Percentiles rank a stretch among this genome's conserved stretches.
phyloP scores from a whole-genome alignment of 2,113 vertebrate genomes.

The Corythornis madagascariensis region DNA sequence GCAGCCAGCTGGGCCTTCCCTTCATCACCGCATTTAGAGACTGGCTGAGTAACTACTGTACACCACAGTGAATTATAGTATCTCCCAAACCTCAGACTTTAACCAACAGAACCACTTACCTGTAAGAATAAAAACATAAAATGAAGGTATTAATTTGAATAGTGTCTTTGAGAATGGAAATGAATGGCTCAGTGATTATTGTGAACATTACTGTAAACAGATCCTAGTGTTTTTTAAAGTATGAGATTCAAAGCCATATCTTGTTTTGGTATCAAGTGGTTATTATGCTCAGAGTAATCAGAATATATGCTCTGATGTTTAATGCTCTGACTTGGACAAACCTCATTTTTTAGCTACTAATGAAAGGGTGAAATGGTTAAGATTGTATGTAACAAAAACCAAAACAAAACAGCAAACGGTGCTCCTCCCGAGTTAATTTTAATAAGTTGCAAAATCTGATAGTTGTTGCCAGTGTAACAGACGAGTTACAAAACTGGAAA shows the following conservation, averaged over 20 bases:
- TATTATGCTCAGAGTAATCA: not conserved
- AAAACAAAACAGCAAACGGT: not conserved
- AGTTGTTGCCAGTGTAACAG: not conserved
- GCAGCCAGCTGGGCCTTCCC: not conserved
- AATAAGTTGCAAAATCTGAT: not conserved
- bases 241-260: not conserved
- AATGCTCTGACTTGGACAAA: not conserved
- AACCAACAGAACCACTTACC: not conserved
- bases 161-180: not conserved
- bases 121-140: not conserved
- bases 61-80: not conserved
- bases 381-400: not conserved
- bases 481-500: not conserved
- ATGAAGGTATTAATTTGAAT: not conserved
- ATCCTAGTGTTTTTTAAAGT: not conserved
- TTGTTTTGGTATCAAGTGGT: not conserved
- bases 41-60: not conserved
- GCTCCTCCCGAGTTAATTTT: not conserved
- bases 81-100: not conserved
- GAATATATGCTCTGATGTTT: not conserved
- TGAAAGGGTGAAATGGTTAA: not conserved
- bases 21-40: not conserved
- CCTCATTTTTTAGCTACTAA: not conserved
- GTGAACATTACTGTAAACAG: fast-evolving
- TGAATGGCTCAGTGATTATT: not conserved